Conservation (phyloP, 1,140 invertebrate genomes). For the Megalopta genalis region DNA sequence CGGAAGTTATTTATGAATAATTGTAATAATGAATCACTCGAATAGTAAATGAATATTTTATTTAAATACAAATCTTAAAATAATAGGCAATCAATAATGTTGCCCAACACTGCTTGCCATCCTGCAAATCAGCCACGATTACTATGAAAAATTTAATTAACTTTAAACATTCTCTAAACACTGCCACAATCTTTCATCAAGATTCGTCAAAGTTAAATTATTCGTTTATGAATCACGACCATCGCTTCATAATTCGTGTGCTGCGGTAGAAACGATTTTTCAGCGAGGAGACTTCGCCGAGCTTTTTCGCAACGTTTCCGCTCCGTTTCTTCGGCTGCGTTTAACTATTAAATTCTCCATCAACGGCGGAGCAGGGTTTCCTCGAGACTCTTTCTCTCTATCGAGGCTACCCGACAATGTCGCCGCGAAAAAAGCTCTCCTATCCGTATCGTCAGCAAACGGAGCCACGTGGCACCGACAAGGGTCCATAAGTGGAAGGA, state of each 20-base stretch:
- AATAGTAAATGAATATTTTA: too few species aligned
- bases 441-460: not conserved
- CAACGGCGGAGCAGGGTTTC: not conserved
- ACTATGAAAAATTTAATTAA: too few species aligned
- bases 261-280: not conserved
- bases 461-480: not conserved
- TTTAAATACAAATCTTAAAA: too few species aligned
- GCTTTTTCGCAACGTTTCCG: not conserved
- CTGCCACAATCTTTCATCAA: too few species aligned
- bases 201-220: too few species aligned
- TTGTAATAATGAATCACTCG: too few species aligned
- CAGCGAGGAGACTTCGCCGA: not conserved
- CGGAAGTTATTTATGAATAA: too few species aligned
- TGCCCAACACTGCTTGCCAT: too few species aligned
- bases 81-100: too few species aligned
- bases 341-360: conserved; percentile 6
- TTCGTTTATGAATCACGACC: too few species aligned
- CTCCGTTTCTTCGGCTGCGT: not conserved
- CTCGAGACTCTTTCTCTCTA: not conserved
- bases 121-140: too few species aligned
- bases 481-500: not conserved
- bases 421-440: not conserved
- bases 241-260: not conserved
- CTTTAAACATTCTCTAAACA: too few species aligned
- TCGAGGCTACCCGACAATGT: not conserved